These are phyloP conservation scores for Campopleginae sp. DNA, from an alignment of 2,888 invertebrate species.

Conservation along the genomic window DNA sequence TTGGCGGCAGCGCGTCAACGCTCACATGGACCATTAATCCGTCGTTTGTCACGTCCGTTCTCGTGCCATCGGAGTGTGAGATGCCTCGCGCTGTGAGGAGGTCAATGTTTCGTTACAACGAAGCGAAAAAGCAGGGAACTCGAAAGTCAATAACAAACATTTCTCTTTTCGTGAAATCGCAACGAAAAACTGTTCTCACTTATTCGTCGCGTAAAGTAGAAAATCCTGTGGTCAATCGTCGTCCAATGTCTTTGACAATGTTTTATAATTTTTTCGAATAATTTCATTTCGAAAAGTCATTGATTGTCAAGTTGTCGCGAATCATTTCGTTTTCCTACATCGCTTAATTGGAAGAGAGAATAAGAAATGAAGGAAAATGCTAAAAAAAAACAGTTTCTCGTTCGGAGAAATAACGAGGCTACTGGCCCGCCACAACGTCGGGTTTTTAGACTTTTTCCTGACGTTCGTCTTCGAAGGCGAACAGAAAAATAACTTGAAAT, in stretches of 20 bases:
- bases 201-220: background rate
- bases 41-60: slow-evolving; percentile 55
- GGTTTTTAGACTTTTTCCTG: background rate
- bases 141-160: background rate
- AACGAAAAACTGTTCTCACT: background rate
- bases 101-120: slow-evolving; percentile 48
- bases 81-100: background rate
- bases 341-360: no score
- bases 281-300: background rate
- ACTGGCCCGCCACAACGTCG: background rate
- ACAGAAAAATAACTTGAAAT: background rate
- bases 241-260: background rate
- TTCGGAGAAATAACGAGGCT: no score
- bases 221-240: background rate
- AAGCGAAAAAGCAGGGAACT: slow-evolving; percentile 12
- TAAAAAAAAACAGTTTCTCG: no score
- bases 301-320: background rate
- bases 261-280: background rate
- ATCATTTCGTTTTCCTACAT: no score
- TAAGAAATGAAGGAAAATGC: no score
- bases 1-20: slow-evolving; percentile 37
- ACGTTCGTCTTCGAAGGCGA: background rate
- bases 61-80: slow-evolving; percentile 5
- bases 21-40: slow-evolving; percentile 52
- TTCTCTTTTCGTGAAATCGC: background rate